phyloP scores from a whole-genome alignment of 2,888 invertebrate genomes.

The Stenodera caucasica region DNA sequence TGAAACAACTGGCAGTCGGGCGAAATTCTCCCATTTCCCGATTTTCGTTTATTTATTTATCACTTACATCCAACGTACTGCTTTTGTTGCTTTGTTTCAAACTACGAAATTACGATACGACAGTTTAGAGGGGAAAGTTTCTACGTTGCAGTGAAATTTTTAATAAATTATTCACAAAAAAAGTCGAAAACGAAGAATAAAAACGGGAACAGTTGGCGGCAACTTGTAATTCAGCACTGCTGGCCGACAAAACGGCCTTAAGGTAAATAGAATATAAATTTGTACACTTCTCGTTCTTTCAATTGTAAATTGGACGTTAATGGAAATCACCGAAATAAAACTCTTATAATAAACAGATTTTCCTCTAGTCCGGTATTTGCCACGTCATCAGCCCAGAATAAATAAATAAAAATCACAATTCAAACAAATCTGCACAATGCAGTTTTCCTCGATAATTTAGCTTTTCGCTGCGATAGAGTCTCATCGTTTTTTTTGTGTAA shows the following conservation, averaged over 20 bases:
- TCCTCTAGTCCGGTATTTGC: no score
- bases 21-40: not conserved
- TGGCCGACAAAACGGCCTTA: not conserved
- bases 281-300: not conserved
- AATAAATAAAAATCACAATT: no score
- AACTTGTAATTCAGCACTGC: not conserved
- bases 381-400: no score
- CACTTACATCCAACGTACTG: no score
- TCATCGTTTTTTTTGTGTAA: not conserved
- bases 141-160: not conserved
- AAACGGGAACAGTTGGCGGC: not conserved
- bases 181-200: not conserved
- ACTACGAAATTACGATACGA: not conserved
- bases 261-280: not conserved
- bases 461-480: no score
- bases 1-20: not conserved
- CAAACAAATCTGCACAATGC: no score
- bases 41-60: not conserved
- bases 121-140: not conserved
- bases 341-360: no score
- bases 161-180: not conserved
- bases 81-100: not conserved
- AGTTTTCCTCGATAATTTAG: not conserved
- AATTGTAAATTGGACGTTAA: conserved; percentile 22
- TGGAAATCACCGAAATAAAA: conserved; percentile 33